Evolutionary conservation across 2,888 invertebrate species (phyloP).

Genomic region (Aproaerema taeniolella): DNA sequence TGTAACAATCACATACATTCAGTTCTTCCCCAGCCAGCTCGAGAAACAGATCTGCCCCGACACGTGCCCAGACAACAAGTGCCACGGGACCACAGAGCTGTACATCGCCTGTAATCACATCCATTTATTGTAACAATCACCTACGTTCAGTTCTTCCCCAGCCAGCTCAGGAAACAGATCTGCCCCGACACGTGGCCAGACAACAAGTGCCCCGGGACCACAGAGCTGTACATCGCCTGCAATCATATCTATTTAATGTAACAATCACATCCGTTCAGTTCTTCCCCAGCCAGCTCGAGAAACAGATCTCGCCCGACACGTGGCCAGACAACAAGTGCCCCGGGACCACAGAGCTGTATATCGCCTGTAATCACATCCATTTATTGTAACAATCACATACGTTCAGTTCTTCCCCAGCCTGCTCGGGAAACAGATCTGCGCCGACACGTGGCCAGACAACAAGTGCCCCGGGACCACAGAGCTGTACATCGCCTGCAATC

Average conservation of each 20-base stretch:
- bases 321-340: conserved; percentile 91
- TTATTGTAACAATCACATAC: conserved; percentile 84
- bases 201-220: conserved; percentile 92
- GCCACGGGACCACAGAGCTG: conserved; percentile 94
- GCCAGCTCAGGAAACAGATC: conserved; percentile 96
- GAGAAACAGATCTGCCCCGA: conserved; percentile 92
- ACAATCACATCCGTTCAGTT: conserved; percentile 92
- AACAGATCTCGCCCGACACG: conserved; percentile 87
- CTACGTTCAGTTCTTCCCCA: conserved; percentile 97
- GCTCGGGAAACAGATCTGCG: conserved; percentile 92
- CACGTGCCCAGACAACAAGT: conserved; percentile 88
- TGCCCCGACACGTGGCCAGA: conserved; percentile 86
- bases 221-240: conserved; percentile 93
- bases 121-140: too few species aligned
- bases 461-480: conserved; percentile 93
- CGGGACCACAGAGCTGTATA: conserved; percentile 94
- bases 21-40: conserved; percentile 97
- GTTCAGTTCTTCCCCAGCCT: conserved; percentile 99
- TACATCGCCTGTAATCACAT: conserved; percentile 85
- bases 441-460: conserved; percentile 87
- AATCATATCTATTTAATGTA: too few species aligned
- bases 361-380: conserved; percentile 81
- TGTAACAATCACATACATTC: conserved; percentile 84
- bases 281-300: conserved; percentile 97
- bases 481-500: conserved; percentile 88